Evolutionary conservation across 2,797 vertebrate genomes (phyloP), one percentile per base, ranked within the genome.

Genomic region (Tarsius wallacei): DNA sequence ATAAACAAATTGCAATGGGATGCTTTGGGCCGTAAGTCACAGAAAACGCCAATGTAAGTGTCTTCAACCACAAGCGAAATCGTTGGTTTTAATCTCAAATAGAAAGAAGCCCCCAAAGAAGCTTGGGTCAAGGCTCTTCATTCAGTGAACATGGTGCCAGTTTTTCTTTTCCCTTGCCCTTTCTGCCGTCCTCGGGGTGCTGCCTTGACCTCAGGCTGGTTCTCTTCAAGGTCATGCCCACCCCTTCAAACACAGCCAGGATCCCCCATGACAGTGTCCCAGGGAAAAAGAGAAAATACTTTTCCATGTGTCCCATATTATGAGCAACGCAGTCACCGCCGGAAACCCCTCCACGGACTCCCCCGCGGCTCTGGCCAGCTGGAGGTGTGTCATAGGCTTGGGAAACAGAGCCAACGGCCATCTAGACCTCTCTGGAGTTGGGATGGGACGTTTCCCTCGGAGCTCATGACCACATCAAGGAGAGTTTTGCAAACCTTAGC

Each of bases 1-100:
- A 5, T 31, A 26, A 6, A 36, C 4, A 4, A 15, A 17, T 2
- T 5, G 9, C 2, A 22, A 13, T 3, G 49, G 22, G 14, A 8
- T 10, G 42, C 1, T 13, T 4, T 78, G 17, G 70, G 42, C 59
- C 47, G 8, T 5, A 17, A 36, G 81, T 7, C 47, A 26, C 7
- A 22, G 94, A 59, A 80, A 42, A 51, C 12, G 2, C 28, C 7
- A 12, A 17, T 9, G 19, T 22, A 66, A n/a, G 1, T 10, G 8
- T 8, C 71, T 87, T n/a, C 21, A 19, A 16, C 12, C 19, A 21
- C 61, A 24, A 28, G 68, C 47, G 16, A 8, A 31, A n/a, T 7
- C 9, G 19, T 82, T 81, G 28, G 15, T 63, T 77, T 51, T 51
- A 31, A 73, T 76, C 26, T 70, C 19, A 24, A 47, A 61, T 28